phyloP scores from a whole-genome alignment of 2,113 vertebrate genomes.

The Misgurnus mizolepis region DNA sequence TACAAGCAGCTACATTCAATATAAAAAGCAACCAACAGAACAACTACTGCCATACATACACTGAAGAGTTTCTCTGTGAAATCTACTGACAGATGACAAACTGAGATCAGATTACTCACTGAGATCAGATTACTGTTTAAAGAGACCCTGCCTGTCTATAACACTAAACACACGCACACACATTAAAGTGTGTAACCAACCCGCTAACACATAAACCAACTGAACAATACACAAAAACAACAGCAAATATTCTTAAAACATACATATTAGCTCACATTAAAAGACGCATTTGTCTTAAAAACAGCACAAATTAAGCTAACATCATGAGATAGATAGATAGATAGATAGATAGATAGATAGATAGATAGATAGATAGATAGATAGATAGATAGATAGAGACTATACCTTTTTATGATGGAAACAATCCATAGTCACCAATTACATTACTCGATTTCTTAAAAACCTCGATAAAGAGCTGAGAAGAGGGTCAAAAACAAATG shows the following conservation, averaged over 20 bases:
- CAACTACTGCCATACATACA: not conserved
- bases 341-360: not conserved
- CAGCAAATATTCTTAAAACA: no score
- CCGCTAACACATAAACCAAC: not conserved
- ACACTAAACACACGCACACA: not conserved
- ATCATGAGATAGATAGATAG: not conserved
- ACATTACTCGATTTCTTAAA: not conserved
- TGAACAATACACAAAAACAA: not conserved
- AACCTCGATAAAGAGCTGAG: not conserved
- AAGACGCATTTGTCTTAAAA: no score
- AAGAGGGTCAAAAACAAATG: not conserved
- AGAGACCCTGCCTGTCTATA: not conserved
- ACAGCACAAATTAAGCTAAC: no score
- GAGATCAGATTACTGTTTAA: constrained; percentile 2
- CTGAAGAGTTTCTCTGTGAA: not conserved
- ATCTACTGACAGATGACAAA: not conserved
- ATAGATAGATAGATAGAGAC: no score
- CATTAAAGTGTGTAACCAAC: not conserved
- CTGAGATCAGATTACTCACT: not conserved
- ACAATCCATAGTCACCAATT: not conserved
- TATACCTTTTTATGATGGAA: no score
- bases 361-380: not conserved
- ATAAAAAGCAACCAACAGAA: not conserved
- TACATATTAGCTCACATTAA: no score
- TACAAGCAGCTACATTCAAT: no score